phyloP scores from a whole-genome alignment of 2,888 invertebrate genomes.

The Saturnia pavonia region DNA sequence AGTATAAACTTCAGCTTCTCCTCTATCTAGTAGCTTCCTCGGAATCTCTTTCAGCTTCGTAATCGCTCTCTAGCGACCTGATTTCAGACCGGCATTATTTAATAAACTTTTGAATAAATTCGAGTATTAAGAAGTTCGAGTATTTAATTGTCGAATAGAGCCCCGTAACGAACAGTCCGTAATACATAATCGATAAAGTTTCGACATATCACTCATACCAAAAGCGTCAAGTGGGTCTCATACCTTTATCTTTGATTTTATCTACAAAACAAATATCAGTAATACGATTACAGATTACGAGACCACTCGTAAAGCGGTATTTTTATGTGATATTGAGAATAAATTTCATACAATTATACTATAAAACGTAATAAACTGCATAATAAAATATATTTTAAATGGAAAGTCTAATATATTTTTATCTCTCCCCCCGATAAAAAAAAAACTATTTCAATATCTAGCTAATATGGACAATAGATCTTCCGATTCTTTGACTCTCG shows the following conservation, averaged over 20 bases:
- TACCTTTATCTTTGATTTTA: not conserved
- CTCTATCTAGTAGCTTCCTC: too few species aligned
- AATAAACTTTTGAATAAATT: too few species aligned
- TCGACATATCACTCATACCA: not conserved
- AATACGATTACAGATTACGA: not conserved
- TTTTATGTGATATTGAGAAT: not conserved
- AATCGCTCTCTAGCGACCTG: too few species aligned
- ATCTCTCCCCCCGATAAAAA: not conserved
- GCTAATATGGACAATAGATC: too few species aligned
- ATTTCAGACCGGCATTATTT: too few species aligned
- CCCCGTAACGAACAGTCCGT: not conserved
- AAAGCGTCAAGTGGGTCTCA: not conserved
- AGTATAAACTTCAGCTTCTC: too few species aligned
- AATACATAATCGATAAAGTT: not conserved
- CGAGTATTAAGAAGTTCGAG: too few species aligned
- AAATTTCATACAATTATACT: not conserved
- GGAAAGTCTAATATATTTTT: not conserved
- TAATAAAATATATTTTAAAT: not conserved
- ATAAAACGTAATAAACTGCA: not conserved
- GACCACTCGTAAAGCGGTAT: not conserved
- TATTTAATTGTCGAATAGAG: too few species aligned
- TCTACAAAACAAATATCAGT: not conserved
- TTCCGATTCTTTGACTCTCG: too few species aligned
- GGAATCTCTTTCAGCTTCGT: too few species aligned
- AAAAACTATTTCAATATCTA: too few species aligned